These are phyloP conservation scores for Rallus limicola DNA, from an alignment of 2,113 vertebrate species.

Conservation along the genomic window DNA sequence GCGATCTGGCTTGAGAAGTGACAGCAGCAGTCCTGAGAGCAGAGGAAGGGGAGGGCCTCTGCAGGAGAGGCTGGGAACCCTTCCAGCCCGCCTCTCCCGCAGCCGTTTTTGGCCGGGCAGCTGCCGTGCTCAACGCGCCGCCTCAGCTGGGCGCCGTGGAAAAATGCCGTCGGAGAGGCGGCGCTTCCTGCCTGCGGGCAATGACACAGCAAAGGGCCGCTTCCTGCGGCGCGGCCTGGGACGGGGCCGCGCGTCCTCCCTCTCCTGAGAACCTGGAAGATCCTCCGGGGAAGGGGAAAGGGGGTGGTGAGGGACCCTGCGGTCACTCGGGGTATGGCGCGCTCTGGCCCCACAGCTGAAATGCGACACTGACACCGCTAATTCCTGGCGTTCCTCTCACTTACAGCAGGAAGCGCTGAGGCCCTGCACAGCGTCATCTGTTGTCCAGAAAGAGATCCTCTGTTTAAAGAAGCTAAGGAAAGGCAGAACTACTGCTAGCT, in stretches of 20 bases:
- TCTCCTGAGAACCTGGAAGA: too few species aligned
- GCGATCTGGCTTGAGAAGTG: accelerated
- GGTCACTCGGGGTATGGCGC: neutral
- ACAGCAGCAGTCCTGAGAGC: neutral
- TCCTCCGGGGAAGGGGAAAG: neutral
- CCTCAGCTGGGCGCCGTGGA: neutral
- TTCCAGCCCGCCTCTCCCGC: neutral
- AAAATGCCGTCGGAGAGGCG: neutral
- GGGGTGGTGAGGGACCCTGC: neutral
- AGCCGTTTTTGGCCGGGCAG: neutral
- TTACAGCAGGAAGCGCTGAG: neutral
- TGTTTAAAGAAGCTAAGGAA: neutral
- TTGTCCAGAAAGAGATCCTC: neutral
- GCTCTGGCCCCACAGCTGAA: neutral
- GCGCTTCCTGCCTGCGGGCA: neutral
- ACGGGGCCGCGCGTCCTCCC: neutral
- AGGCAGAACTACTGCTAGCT: neutral
- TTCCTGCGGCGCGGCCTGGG: neutral
- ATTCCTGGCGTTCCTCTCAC: neutral
- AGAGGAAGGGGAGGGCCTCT: neutral
- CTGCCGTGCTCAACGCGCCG: neutral
- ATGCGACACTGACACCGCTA: too few species aligned
- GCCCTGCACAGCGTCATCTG: neutral
- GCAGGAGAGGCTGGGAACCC: neutral
- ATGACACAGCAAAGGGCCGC: neutral